Conservation (phyloP, 1,140 invertebrate species). For the Rhynchophorus ferrugineus region DNA sequence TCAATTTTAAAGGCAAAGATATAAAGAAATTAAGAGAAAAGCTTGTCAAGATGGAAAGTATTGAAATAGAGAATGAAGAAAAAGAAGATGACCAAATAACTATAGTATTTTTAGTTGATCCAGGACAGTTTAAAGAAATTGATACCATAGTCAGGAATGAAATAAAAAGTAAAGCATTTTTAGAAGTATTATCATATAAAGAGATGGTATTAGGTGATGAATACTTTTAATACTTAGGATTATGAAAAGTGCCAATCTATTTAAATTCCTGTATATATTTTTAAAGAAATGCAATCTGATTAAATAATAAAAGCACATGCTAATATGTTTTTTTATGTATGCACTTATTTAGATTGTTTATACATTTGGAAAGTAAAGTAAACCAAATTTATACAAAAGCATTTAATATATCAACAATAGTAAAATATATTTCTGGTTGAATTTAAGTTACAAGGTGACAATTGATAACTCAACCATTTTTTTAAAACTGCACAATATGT, state of each 20-base stretch:
- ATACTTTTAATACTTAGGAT: slow-evolving; percentile 28
- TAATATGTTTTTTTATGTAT: no score
- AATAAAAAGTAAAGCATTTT: slow-evolving; percentile 76
- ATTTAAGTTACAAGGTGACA: no score
- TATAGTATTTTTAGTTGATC: slow-evolving; percentile 84
- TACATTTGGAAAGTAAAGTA: no score
- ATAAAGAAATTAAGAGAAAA: slow-evolving; percentile 73
- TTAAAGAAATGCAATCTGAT: no score
- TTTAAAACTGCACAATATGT: neutral
- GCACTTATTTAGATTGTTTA: no score
- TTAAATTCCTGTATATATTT: no score
- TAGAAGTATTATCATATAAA: slow-evolving; percentile 88
- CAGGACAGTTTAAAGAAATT: slow-evolving; percentile 81
- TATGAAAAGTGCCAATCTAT: no score
- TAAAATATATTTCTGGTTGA: no score
- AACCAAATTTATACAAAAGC: no score
- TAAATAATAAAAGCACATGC: no score
- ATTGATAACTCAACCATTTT: no score
- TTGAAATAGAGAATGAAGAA: slow-evolving; percentile 70
- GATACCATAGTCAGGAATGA: slow-evolving; percentile 77
- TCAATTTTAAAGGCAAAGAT: slow-evolving; percentile 70
- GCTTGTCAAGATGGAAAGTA: slow-evolving; percentile 59
- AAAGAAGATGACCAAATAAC: slow-evolving; percentile 69
- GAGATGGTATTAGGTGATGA: slow-evolving; percentile 47
- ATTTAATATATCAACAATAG: no score